These are phyloP conservation scores for Drusus annulatus DNA, from an alignment of 1,140 invertebrate species.

Conservation along the genomic window DNA sequence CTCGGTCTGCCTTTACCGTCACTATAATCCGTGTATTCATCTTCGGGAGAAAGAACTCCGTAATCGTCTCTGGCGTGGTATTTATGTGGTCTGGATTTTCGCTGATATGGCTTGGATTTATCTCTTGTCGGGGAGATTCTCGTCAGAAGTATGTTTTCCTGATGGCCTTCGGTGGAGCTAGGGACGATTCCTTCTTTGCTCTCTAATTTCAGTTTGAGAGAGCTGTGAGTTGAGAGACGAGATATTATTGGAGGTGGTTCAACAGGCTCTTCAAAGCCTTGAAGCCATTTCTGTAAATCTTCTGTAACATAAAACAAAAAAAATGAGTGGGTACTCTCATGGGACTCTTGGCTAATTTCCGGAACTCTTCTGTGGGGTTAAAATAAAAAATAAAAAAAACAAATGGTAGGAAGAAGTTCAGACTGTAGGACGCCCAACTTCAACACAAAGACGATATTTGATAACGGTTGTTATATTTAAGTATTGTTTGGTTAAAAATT, in stretches of 20 bases:
- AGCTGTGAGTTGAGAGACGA: not conserved
- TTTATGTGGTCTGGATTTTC: slow-evolving; percentile 44
- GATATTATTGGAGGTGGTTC: not conserved
- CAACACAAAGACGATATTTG: too few species aligned
- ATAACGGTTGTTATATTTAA: too few species aligned
- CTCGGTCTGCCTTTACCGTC: slow-evolving; percentile 35
- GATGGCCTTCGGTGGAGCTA: not conserved
- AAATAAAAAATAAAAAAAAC: too few species aligned
- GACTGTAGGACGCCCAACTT: too few species aligned
- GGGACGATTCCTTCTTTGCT: not conserved
- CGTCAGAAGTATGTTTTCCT: slow-evolving; percentile 45
- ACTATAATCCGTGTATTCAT: slow-evolving; percentile 34
- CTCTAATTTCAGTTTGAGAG: not conserved
- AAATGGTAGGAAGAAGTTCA: too few species aligned
- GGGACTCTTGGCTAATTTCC: too few species aligned
- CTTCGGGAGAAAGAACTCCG: slow-evolving; percentile 17
- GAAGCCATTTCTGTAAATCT: slow-evolving; percentile 15
- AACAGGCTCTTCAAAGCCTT: slow-evolving; percentile 12
- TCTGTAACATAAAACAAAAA: slow-evolving; percentile 1
- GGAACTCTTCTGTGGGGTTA: too few species aligned
- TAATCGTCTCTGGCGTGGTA: slow-evolving; percentile 43
- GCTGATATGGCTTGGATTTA: slow-evolving; percentile 29
- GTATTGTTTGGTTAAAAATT: too few species aligned
- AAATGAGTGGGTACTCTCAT: not conserved
- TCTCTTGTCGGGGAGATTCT: slow-evolving; percentile 48